Conservation (phyloP, 1,140 invertebrate genomes). For the Helicoverpa armigera region DNA sequence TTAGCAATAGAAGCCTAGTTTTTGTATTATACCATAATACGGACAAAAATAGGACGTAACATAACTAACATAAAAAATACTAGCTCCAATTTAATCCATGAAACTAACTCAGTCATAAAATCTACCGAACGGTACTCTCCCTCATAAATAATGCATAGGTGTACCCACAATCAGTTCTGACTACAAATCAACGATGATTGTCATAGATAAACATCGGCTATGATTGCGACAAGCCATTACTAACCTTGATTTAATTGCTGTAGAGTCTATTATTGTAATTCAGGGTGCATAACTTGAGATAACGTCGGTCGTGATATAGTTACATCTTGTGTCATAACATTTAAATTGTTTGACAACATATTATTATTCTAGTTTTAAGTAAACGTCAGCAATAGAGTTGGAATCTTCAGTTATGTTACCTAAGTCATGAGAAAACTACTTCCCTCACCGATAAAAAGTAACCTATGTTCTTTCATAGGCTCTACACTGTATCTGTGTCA, state of each 20-base stretch:
- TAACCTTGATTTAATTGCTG: constrained; percentile 18
- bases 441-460: too few species aligned
- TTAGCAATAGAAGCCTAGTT: too few species aligned
- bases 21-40: too few species aligned
- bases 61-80: neutral
- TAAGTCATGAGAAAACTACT: too few species aligned
- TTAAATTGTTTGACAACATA: neutral
- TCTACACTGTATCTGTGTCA: too few species aligned
- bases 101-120: constrained; percentile 16
- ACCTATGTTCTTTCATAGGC: too few species aligned
- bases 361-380: too few species aligned
- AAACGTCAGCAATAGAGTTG: too few species aligned
- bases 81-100: neutral
- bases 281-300: constrained; percentile 21
- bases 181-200: constrained; percentile 30
- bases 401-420: too few species aligned
- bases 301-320: constrained; percentile 17
- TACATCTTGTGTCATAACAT: neutral
- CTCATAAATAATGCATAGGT: constrained; percentile 43
- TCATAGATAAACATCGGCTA: constrained; percentile 39
- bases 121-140: neutral
- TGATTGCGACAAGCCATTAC: constrained; percentile 31
- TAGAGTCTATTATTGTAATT: constrained; percentile 28
- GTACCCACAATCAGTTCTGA: constrained; percentile 25
- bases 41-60: too few species aligned